These are phyloP conservation scores for Corapipo altera DNA, from an alignment of 2,113 vertebrate species.

Conservation along the genomic window DNA sequence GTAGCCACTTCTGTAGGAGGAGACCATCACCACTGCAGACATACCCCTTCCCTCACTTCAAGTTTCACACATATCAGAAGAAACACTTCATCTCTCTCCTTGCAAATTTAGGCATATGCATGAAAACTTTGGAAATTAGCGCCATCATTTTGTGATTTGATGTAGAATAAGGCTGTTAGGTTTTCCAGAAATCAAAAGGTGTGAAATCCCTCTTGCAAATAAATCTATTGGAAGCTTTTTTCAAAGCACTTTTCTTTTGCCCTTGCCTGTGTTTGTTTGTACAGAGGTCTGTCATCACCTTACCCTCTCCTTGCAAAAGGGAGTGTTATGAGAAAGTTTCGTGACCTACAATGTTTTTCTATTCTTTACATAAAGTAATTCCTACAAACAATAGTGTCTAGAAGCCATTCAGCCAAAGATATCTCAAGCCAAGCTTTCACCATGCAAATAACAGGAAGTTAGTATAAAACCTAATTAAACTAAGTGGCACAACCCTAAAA, in stretches of 20 bases:
- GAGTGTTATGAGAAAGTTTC: background rate
- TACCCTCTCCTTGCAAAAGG: background rate
- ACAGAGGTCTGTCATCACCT: background rate
- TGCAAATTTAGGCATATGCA: background rate
- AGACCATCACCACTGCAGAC: background rate
- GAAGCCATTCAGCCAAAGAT: conserved; percentile 2
- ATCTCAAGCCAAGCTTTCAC: background rate
- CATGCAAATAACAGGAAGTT: conserved; percentile 37
- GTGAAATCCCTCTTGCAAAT: background rate
- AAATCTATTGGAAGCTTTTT: background rate
- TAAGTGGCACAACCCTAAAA: background rate
- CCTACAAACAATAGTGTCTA: conserved; percentile 16
- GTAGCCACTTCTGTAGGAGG: background rate
- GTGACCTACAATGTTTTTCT: background rate
- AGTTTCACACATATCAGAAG: background rate
- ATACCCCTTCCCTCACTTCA: background rate
- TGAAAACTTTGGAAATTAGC: background rate
- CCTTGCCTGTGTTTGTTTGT: background rate
- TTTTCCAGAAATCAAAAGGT: background rate
- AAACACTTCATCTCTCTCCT: background rate
- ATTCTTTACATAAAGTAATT: background rate
- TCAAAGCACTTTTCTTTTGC: background rate
- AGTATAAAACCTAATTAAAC: conserved; percentile 18
- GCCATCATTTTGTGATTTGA: background rate
- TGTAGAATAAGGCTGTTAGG: background rate